These are phyloP conservation scores for Psittacula cyanocephala DNA, from an alignment of 2,113 vertebrate genomes.

Conservation along the genomic window DNA sequence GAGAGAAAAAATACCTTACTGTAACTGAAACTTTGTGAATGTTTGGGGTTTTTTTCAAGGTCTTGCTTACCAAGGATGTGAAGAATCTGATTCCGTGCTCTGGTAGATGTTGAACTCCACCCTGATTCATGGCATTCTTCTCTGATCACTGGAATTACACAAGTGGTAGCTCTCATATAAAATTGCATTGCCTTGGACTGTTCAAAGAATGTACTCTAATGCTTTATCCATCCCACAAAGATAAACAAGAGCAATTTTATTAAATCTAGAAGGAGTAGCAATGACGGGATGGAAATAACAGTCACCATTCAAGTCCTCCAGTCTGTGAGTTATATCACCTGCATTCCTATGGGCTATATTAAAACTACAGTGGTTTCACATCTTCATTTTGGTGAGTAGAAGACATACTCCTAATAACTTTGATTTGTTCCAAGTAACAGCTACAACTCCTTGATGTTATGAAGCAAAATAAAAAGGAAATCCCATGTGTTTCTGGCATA, in stretches of 20 bases:
- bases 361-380: not conserved
- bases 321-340: not conserved
- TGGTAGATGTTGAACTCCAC: not conserved
- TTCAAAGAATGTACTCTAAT: not conserved
- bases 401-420: not conserved
- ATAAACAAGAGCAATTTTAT: not conserved
- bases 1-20: not conserved
- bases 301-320: not conserved
- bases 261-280: not conserved
- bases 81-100: not conserved
- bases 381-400: not conserved
- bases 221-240: not conserved
- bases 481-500: not conserved
- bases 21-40: not conserved
- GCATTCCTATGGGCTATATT: not conserved
- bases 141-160: not conserved
- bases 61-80: not conserved
- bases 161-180: not conserved
- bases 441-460: not conserved
- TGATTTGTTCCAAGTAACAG: not conserved
- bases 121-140: not conserved
- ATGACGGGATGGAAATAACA: not conserved
- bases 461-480: not conserved
- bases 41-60: fast-evolving
- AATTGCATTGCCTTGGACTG: not conserved